These are phyloP conservation scores for Drosophila micromelanica DNA, from an alignment of 1,140 invertebrate species.

Conservation along the genomic window DNA sequence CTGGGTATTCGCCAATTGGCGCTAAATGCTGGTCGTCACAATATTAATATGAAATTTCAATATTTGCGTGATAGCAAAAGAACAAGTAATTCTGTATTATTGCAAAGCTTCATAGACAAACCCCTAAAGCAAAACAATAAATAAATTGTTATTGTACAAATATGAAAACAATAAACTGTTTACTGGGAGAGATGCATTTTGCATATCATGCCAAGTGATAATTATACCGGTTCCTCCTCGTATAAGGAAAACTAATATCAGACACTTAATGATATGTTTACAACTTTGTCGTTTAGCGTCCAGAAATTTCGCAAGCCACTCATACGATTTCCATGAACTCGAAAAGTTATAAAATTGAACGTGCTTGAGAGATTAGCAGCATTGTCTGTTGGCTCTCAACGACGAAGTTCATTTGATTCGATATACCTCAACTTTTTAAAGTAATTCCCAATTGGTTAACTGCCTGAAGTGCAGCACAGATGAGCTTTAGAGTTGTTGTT, in stretches of 20 bases:
- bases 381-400: constrained; percentile 6
- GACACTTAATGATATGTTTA: not conserved
- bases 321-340: constrained; percentile 33
- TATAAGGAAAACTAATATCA: not conserved
- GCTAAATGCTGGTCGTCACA: constrained; percentile 30
- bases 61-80: not conserved
- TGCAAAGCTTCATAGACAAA: constrained; percentile 4
- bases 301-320: constrained; percentile 13
- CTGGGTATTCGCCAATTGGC: constrained; percentile 14
- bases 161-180: not conserved
- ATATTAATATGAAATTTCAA: constrained; percentile 8
- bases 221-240: constrained; percentile 14
- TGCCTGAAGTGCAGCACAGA: not conserved
- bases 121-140: constrained; percentile 16
- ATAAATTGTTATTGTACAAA: not conserved
- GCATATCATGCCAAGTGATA: constrained; percentile 13
- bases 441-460: constrained; percentile 10
- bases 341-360: constrained; percentile 23
- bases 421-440: not conserved
- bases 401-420: constrained; percentile 1
- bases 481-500: not conserved
- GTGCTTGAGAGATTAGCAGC: constrained; percentile 38
- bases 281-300: not conserved
- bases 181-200: not conserved
- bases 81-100: not conserved